A percentile compares a stretch with the other conserved stretches of the same genome.
These are phyloP conservation scores for Drosophila miranda DNA, from an alignment of 1,140 invertebrate genomes.

Conservation along the genomic window DNA sequence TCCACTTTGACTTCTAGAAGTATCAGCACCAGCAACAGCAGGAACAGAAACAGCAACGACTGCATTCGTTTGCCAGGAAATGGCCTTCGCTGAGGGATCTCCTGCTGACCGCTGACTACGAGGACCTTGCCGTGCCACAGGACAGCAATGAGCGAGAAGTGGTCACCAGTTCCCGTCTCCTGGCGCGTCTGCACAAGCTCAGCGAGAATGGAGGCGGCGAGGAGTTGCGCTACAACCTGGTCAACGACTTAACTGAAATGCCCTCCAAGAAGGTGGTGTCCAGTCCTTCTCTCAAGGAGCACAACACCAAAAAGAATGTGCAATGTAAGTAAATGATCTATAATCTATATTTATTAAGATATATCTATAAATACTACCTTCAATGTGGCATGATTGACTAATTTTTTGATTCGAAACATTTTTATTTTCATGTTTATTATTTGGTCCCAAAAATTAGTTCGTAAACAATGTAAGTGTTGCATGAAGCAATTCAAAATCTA, in stretches of 20 bases:
- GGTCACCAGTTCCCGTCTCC: conserved; percentile 32
- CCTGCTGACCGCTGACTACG: conserved; percentile 60
- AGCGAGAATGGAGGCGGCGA: conserved; percentile 37
- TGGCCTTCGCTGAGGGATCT: conserved; percentile 72
- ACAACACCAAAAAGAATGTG: conserved; percentile 76
- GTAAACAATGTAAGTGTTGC: conserved; percentile 80
- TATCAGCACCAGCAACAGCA: conserved; percentile 41
- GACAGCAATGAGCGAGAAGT: conserved; percentile 49
- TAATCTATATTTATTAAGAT: not conserved
- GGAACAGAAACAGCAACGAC: conserved; percentile 20
- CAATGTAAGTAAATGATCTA: conserved; percentile 62
- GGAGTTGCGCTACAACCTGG: conserved; percentile 37
- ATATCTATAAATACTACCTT: not conserved
- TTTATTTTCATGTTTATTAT: conserved; percentile 44
- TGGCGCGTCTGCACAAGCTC: conserved; percentile 59
- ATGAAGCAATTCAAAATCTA: conserved; percentile 22
- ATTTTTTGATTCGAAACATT: conserved; percentile 24
- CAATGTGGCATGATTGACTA: conserved; percentile 39
- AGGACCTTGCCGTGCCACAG: conserved; percentile 28
- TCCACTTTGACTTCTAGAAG: too few species aligned
- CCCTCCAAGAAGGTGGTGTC: conserved; percentile 53
- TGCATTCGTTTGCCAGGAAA: conserved; percentile 53
- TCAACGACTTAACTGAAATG: conserved; percentile 43
- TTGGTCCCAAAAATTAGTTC: conserved; percentile 53
- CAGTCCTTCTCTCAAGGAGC: conserved; percentile 46